Evolutionary conservation across 2,797 vertebrate species (phyloP).

Genomic region (Rhabdophis nuchalis): DNA sequence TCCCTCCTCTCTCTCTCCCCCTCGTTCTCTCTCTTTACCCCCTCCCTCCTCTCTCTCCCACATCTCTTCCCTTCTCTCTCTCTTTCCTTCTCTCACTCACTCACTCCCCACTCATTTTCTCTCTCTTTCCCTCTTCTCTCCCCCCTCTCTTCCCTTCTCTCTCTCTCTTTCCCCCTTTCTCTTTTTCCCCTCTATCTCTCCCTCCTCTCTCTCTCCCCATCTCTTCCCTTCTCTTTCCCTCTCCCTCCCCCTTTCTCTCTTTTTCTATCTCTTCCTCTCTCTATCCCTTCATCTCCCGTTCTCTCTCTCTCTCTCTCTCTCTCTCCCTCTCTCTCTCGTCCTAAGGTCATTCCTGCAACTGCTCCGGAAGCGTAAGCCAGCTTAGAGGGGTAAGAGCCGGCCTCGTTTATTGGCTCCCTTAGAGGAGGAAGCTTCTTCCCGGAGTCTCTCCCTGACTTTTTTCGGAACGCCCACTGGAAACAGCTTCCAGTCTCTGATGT

Average conservation of each 20-base stretch:
- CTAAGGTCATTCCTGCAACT: conserved; percentile 15
- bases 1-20: accelerated
- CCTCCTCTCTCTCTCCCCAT: too few relatives aligned
- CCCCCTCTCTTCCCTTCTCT: not conserved
- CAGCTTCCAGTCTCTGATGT: not conserved
- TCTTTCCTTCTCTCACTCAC: not conserved
- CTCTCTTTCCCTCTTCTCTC: not conserved
- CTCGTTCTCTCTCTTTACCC: accelerated
- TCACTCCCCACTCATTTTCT: not conserved
- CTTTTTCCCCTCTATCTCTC: too few relatives aligned
- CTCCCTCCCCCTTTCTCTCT: too few relatives aligned
- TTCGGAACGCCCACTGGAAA: not conserved
- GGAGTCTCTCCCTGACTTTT: not conserved
- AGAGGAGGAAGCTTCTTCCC: not conserved
- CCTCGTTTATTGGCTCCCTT: not conserved
- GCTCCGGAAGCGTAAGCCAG: conserved; percentile 22
- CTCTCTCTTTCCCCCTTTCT: too few relatives aligned
- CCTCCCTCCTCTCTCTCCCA: accelerated
- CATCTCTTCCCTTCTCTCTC: too few relatives aligned
- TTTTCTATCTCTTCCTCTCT: too few relatives aligned
- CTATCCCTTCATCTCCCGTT: too few relatives aligned
- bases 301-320: not conserved
- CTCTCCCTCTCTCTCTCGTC: conserved; percentile 2
- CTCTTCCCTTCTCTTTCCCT: too few relatives aligned
- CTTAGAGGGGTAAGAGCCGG: not conserved